Base-by-base conservation (phyloP, 2,797 vertebrate species). In the Hydrophis major region DNA sequence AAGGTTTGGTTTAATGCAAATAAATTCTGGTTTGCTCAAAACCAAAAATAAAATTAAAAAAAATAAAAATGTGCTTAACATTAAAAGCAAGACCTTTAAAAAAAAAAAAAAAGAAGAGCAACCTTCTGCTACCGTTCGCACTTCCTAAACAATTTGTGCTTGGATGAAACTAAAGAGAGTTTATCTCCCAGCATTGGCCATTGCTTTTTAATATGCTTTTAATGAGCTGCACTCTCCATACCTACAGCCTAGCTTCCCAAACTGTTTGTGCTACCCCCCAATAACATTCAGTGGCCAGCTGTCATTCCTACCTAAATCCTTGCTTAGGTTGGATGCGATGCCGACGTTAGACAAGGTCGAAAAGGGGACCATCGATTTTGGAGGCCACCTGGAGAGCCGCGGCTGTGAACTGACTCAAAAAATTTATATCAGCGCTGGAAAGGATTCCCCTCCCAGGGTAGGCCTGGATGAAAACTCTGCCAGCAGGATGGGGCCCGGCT, bases 331-430 rank as follows among this genome's bases (percentile, higher is more conserved):
- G 97, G 98, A 98, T 98, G 97, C 97, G 96, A 96, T 98, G 97
- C 97, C 97, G 98, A 97, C 96, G 94, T 97, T 97, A 97, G 98
- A 98, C 98, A 98, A 97, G 98, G 98, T 98, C 98, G 97, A 93
- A 94, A 53, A 98, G 99, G 99, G 99, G 98, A 99, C 98, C 98
- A 98, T 99, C 98, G 98, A 99, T 99, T 99, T 99, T 98, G 98
- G 97, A 98, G 98, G 98, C 99, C 99, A 99, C 99, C 99, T 99
- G 99, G 98, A 98, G 99, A 98, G 98, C 96, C 98, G 97, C 97
- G 98, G 98, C 98, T 98, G 97, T 98, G 98, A 99, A 99, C 98
- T 99, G 99, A 99, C 99, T 99, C 97, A 98, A 98, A 99, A 99
- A 98, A 99, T 99, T 98, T 99, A 98, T 98, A 98, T 99, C 99